A percentile compares a stretch with the other conserved stretches of the same genome.
phyloP scores from a whole-genome alignment of 2,888 invertebrate species.

The Osmoderma eremita region DNA sequence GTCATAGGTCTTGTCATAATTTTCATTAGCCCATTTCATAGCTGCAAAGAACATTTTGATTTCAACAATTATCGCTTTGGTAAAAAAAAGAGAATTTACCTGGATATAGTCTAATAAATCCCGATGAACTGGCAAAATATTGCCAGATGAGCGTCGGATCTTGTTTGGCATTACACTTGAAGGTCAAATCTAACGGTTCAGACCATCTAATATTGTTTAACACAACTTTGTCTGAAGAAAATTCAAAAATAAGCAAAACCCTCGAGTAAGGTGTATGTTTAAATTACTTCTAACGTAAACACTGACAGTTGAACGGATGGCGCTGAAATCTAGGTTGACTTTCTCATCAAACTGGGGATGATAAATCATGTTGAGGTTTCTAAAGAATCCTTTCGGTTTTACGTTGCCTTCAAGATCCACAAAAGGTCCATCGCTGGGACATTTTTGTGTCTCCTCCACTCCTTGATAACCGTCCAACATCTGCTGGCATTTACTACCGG shows the following conservation, averaged over 20 bases:
- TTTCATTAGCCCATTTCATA: conserved; percentile 73
- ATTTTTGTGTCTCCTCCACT: not conserved
- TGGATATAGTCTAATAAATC: conserved; percentile 97
- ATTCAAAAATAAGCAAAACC: too few relatives aligned
- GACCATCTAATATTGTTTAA: conserved; percentile 96
- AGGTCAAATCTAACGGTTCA: conserved; percentile 87
- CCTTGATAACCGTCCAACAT: conserved; percentile 64
- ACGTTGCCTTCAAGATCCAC: conserved; percentile 25
- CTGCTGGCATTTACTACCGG: conserved; percentile 59
- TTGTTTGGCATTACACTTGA: conserved; percentile 83
- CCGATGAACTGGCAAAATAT: conserved; percentile 96
- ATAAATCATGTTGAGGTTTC: conserved; percentile 68
- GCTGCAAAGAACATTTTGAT: conserved; percentile 63
- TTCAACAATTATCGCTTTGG: not conserved
- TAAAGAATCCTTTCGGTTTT: conserved; percentile 64
- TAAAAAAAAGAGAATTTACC: conserved; percentile 66
- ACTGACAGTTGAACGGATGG: conserved; percentile 93
- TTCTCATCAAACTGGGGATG: conserved; percentile 79
- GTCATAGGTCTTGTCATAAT: conserved; percentile 81
- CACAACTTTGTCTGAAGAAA: conserved; percentile 78
- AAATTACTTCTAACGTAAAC: conserved; percentile 86
- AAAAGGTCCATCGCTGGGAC: not conserved
- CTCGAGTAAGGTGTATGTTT: too few relatives aligned
- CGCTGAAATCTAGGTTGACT: conserved; percentile 81
- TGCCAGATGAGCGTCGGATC: conserved; percentile 96